Evolutionary conservation across 1,140 invertebrate genomes (phyloP), one percentile per base, ranked within the genome.

Genomic region (Hyposmocoma kahamanoa): DNA sequence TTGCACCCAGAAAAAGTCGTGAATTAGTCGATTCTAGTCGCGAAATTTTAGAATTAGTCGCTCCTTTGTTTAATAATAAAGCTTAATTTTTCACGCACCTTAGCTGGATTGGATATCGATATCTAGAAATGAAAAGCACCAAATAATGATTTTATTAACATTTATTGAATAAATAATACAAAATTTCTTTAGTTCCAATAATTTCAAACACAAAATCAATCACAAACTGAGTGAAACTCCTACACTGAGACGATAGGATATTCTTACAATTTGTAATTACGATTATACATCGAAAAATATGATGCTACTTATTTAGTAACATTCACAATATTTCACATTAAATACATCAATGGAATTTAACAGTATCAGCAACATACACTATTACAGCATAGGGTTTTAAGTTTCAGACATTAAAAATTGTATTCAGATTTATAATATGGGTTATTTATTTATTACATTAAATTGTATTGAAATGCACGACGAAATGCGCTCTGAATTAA

Each of bases 161-260:
- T 84, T 84, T 84, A 84, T 84, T 82, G 77, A 84, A 84, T 84
- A 84, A 84, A 84, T 84, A 81, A 84, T 84, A 84, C 79, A 84
- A 84, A 84, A 84, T 64, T 77, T 78, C 73, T 72, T 75, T 63
- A 65, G 58, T 72, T 77, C 74, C 62, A 61, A 68, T 54, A 67
- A 68, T 74, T 66, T 63, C 49, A 66, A 74, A 81, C 62, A 65
- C 56, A 72, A 60, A 56, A 56, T 59, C 56, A 59, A 54, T 63
- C 60, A 62, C 56, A 57, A 81, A 77, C 71, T 82, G 81, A 84
- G 75, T 77, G 79, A 79, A 57, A 65, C 62, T 72, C 52, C 68
- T 68, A 71, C 67, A 36, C 32, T 36, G 24, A 34, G 8, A 34
- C 15, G 19, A 41, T 41, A 41, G 32, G 13, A 41, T 41, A 15